Percentiles rank a stretch among this genome's conserved stretches.
phyloP scores from a whole-genome alignment of 2,888 invertebrate species.

The Tenthredo scrophulariae region DNA sequence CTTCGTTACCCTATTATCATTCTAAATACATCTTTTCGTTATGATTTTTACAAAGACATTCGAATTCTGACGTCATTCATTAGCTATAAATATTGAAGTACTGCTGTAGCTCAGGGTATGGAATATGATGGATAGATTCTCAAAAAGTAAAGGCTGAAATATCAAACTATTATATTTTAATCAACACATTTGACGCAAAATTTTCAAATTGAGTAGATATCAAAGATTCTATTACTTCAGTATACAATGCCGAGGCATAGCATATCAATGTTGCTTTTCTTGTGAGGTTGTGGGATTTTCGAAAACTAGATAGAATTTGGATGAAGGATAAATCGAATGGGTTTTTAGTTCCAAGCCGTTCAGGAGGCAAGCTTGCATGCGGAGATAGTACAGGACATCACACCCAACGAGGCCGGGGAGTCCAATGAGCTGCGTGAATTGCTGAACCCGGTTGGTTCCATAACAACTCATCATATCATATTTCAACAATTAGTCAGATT shows the following conservation, averaged over 20 bases:
- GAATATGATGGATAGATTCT: not conserved
- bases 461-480: constrained; percentile 65
- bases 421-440: constrained; percentile 75
- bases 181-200: not conserved
- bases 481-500: constrained; percentile 12
- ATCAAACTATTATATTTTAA: not conserved
- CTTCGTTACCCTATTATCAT: not conserved
- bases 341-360: constrained; percentile 77
- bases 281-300: constrained; percentile 51
- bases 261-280: constrained; percentile 51
- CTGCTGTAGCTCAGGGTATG: not conserved
- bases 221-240: not conserved
- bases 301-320: constrained; percentile 41
- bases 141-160: not conserved
- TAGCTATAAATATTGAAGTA: not conserved
- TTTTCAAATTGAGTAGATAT: not conserved
- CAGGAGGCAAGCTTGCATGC: constrained; percentile 76
- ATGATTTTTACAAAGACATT: constrained; percentile 2
- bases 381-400: constrained; percentile 71
- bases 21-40: not conserved
- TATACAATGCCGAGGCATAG: not conserved
- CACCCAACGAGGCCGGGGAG: constrained; percentile 72
- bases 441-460: constrained; percentile 75
- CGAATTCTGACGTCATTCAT: not conserved
- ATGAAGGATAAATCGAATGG: constrained; percentile 64